Evolutionary conservation across 1,140 invertebrate species (phyloP).

Genomic region (Drosophila suzukii): DNA sequence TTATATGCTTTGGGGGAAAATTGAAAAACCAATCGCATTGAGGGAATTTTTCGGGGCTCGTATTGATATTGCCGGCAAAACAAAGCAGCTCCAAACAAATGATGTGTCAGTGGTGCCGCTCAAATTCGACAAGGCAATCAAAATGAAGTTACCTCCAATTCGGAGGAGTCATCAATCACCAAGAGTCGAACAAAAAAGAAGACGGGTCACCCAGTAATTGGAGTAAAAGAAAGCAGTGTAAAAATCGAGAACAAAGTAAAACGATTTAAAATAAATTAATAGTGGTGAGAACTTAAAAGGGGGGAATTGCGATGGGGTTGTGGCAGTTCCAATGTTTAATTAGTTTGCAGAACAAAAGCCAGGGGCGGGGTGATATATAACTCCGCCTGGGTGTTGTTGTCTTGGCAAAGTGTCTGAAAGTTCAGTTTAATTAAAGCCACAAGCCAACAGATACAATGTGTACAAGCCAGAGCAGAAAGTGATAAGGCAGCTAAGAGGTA

Average conservation of each 20-base stretch:
- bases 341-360: conserved; percentile 74
- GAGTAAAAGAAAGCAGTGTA: conserved; percentile 31
- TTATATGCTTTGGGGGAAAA: conserved; percentile 41
- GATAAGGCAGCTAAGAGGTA: conserved; percentile 3
- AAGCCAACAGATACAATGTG: conserved; percentile 32
- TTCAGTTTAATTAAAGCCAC: conserved; percentile 73
- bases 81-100: conserved; percentile 50
- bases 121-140: conserved; percentile 70
- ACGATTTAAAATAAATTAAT: conserved; percentile 79
- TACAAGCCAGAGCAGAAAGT: neutral
- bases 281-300: conserved; percentile 40
- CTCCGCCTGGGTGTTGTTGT: conserved; percentile 32
- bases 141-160: conserved; percentile 74
- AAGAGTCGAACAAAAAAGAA: neutral
- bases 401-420: conserved; percentile 47
- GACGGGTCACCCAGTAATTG: conserved; percentile 38
- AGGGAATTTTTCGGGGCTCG: conserved; percentile 45
- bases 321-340: conserved; percentile 66
- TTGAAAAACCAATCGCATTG: conserved; percentile 70
- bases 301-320: neutral
- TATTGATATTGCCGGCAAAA: conserved; percentile 55
- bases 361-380: neutral
- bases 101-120: conserved; percentile 66
- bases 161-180: conserved; percentile 68
- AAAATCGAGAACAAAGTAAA: conserved; percentile 30